Percentiles rank a stretch among this genome's conserved stretches.
Conservation (phyloP, 2,888 invertebrate genomes). For the Volucella zonaria region DNA sequence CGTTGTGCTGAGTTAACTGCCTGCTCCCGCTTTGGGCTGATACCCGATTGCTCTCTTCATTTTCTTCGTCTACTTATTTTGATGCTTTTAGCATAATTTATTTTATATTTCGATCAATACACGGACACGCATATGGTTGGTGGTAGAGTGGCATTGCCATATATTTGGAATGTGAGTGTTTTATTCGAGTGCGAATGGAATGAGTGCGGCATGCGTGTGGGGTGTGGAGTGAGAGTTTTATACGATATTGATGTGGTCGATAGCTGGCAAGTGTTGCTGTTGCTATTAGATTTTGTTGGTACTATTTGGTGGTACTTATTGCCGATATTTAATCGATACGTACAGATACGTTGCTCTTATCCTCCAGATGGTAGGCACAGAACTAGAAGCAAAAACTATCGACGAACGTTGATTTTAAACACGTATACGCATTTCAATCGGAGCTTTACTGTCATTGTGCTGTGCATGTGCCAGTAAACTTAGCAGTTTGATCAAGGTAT, state of each 20-base stretch:
- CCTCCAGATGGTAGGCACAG: no score
- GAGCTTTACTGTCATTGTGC: no score
- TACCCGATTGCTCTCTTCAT: slow-evolving; percentile 10
- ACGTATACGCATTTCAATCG: no score
- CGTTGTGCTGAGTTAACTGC: not conserved
- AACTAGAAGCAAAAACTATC: no score
- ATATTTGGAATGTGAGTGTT: slow-evolving; percentile 50
- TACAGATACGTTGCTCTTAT: no score
- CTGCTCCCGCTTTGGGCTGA: not conserved
- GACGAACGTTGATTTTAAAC: no score
- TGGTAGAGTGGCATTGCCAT: slow-evolving; percentile 34
- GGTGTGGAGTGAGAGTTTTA: not conserved
- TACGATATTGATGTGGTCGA: slow-evolving; percentile 17
- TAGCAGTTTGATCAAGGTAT: no score
- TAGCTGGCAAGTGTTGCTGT: slow-evolving; percentile 45
- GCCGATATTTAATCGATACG: no score
- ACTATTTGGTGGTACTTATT: not conserved
- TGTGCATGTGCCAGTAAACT: no score
- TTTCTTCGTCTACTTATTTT: slow-evolving; percentile 46
- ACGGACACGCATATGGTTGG: slow-evolving; percentile 51
- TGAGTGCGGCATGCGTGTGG: not conserved
- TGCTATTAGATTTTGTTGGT: not conserved
- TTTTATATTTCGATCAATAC: slow-evolving; percentile 67
- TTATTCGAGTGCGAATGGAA: slow-evolving; percentile 34
- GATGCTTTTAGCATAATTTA: slow-evolving; percentile 64